Evolutionary conservation across 2,888 invertebrate genomes (phyloP).

Genomic region (Pogonocherus hispidulus): DNA sequence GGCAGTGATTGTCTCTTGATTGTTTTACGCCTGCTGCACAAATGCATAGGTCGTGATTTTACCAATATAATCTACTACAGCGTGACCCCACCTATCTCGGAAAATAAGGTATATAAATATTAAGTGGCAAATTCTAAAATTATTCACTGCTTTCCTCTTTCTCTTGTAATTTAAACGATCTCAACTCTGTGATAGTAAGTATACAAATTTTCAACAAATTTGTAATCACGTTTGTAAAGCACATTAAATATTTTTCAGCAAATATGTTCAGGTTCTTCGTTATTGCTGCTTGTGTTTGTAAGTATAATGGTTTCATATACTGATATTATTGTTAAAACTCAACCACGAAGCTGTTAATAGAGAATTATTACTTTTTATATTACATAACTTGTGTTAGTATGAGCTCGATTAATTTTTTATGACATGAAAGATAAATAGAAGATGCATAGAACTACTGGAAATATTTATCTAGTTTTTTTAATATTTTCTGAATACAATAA

Average conservation of each 20-base stretch:
- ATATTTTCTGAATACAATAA: too few species aligned
- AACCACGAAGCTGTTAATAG: too few species aligned
- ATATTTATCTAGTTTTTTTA: too few species aligned
- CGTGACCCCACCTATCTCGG: neutral
- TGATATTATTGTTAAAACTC: too few species aligned
- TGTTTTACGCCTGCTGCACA: neutral
- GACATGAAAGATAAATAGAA: too few species aligned
- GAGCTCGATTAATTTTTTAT: too few species aligned
- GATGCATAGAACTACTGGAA: too few species aligned
- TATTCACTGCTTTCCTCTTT: neutral
- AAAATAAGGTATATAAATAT: neutral
- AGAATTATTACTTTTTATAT: too few species aligned
- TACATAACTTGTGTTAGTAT: too few species aligned
- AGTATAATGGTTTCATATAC: neutral
- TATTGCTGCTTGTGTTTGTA: neutral
- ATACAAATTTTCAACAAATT: neutral
- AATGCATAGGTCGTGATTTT: conserved; percentile 2
- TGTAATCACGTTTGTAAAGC: too few species aligned
- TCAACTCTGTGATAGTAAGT: neutral
- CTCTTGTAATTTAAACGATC: neutral
- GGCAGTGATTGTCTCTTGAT: neutral
- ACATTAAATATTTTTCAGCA: neutral
- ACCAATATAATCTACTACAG: neutral
- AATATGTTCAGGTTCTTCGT: neutral
- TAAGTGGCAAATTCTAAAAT: neutral